Base-by-base conservation (phyloP, 2,113 vertebrate genomes). In the Atherinomorus stipes region DNA sequence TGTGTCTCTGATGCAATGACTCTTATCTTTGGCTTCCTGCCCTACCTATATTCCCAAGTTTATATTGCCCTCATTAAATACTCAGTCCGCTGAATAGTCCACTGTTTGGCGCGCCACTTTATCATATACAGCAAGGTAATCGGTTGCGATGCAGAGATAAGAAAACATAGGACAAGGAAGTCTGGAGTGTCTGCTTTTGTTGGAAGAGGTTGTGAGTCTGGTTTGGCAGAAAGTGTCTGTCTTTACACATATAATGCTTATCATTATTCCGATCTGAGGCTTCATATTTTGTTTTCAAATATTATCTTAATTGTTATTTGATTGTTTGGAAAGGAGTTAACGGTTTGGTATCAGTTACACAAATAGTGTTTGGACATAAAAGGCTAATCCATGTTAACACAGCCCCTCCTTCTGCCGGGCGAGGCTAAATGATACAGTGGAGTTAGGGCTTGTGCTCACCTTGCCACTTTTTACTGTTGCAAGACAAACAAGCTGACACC, bases 21-120 rank as follows among this genome's bases (percentile, higher is more conserved):
- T 89, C 78, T 92, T 92, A 90, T 89, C 90, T 81, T 57, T 60
- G 61, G 65, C 75, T 88, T 78, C 71, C 78, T 84, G 72, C 74
- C 78, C 73, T 85, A 65, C 85, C 85, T 84, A 67, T 89, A 83
- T 88, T 88, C 66, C 26, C 71, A 77, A 75, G 84, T 91, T 89
- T 90, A 88, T 93, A 89, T 90, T 90, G 78, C 83, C 83, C 80
- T 90, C 86, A 89, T 91, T 91, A 92, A 86, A 90, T 68, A 86
- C 71, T 57, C 25, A 54, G 67, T 44, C 71, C 69, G 71, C 31
- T 84, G 70, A 91, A 80, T 70, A 60, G 75, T 38, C 61, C 74
- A 71, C 70, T 90, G 86, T 91, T 92, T 90, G 76, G 31, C 59
- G 80, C 85, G 77, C 87, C 88, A 85, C 85, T 84, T 85, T 84